Base-by-base conservation (phyloP, 2,797 vertebrate genomes). In the Microhierax caerulescens region DNA sequence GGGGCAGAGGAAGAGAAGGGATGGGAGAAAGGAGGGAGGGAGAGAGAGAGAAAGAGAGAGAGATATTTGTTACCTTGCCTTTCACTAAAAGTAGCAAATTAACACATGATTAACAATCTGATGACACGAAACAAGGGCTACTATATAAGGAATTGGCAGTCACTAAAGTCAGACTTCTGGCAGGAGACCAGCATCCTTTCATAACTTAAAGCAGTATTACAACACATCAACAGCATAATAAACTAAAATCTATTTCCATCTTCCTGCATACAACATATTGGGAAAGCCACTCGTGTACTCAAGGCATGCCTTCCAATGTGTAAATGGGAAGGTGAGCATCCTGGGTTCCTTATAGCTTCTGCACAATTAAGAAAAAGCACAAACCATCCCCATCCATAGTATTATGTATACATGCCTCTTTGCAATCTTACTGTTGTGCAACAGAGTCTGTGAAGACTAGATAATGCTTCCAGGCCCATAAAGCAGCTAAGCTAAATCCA, bases 21-120 rank as follows among this genome's bases (percentile, higher is more conserved):
- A 68, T 21, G 53, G 89, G 88, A 92, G n/a, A 90, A 78, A 76
- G 68, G 53, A 80, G 16, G 5, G 2, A 12, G 51, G 14, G 17
- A 30, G 24, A 70, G 14, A 83, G 11, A 94, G 7, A 93, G 7
- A 89, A 6, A 94, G 7, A 96, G 24, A 96, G n/a, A 95, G 70
- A 93, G 43, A 86, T 25, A 81, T 92, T 92, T 88, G 80, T 95
- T 95, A 93, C 79, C 85, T 95, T 87, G 88, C 93, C 84, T 96
- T 95, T 88, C 84, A 84, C 84, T 94, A 92, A 4, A 85, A 82
- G 65, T 3, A 86, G 68, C 78, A 95, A 93, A 89, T 92, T 60
- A 95, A 76, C 30, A 92, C 60, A 94, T 34, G 65, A 91, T 86
- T 65, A 95, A 96, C 81, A 95, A 85, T 85, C 74, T 77, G 90